phyloP scores from a whole-genome alignment of 2,113 vertebrate species.

The Odocoileus virginianus region DNA sequence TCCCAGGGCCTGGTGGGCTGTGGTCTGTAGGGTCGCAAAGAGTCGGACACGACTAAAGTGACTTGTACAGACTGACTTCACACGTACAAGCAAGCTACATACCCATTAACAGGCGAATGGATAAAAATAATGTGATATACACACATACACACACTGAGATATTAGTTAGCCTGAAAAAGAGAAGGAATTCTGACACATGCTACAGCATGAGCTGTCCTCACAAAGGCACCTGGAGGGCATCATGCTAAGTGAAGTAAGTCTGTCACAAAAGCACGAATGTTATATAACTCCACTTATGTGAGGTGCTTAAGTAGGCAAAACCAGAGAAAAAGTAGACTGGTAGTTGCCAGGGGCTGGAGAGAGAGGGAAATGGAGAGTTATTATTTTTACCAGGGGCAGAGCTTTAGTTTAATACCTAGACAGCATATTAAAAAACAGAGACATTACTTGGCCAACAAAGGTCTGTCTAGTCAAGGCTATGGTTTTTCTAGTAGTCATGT shows the following conservation, averaged over 20 bases:
- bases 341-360: not conserved
- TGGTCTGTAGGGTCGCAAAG: not conserved
- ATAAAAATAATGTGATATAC: not conserved
- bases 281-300: not conserved
- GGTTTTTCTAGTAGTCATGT: not conserved
- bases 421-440: not conserved
- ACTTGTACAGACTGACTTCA: not conserved
- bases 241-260: not conserved
- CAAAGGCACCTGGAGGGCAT: not conserved
- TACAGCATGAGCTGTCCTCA: not conserved
- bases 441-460: not conserved
- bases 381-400: not conserved
- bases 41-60: not conserved
- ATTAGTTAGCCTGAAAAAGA: no score
- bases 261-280: not conserved
- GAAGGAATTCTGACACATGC: not conserved
- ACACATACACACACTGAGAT: not conserved
- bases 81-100: not conserved
- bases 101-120: not conserved
- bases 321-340: not conserved
- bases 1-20: not conserved
- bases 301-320: not conserved
- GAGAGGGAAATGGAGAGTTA: not conserved
- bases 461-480: not conserved
- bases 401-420: not conserved